These are phyloP conservation scores for Mico argentatus DNA, from an alignment of 2,797 vertebrate species.

Conservation along the genomic window DNA sequence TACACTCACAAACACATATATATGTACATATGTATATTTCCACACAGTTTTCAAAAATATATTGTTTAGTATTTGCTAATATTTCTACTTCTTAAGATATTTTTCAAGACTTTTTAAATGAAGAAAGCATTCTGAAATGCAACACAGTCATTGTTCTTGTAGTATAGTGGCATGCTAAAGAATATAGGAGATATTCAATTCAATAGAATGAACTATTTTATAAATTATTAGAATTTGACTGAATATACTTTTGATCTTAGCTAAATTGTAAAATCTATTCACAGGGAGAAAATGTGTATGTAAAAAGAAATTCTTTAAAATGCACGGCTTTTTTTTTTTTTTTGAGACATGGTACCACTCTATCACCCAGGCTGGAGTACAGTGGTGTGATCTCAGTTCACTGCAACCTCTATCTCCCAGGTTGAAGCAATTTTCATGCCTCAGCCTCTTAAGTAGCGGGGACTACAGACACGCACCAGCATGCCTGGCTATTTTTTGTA, in stretches of 20 bases:
- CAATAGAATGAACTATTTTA: neutral
- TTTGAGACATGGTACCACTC: too few relatives aligned
- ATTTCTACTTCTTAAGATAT: neutral
- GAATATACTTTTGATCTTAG: neutral
- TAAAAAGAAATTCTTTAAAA: neutral
- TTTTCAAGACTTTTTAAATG: neutral
- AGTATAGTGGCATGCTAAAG: neutral
- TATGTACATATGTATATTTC: neutral
- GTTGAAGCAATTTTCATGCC: too few relatives aligned
- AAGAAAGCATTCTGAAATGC: neutral
- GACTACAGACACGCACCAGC: too few relatives aligned
- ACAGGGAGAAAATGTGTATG: neutral
- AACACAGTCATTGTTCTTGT: neutral
- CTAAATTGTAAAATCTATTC: neutral
- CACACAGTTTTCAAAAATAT: neutral
- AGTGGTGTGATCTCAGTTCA: too few relatives aligned
- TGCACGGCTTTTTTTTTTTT: neutral
- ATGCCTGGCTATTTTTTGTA: too few relatives aligned
- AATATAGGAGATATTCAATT: neutral
- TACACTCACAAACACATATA: accelerated
- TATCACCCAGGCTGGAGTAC: too few relatives aligned
- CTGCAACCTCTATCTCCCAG: too few relatives aligned
- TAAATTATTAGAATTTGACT: neutral
- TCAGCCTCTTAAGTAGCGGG: too few relatives aligned
- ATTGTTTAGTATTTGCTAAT: neutral